These are phyloP conservation scores for Sebastiscus albofasciatus DNA, from an alignment of 2,797 vertebrate species.

Conservation along the genomic window DNA sequence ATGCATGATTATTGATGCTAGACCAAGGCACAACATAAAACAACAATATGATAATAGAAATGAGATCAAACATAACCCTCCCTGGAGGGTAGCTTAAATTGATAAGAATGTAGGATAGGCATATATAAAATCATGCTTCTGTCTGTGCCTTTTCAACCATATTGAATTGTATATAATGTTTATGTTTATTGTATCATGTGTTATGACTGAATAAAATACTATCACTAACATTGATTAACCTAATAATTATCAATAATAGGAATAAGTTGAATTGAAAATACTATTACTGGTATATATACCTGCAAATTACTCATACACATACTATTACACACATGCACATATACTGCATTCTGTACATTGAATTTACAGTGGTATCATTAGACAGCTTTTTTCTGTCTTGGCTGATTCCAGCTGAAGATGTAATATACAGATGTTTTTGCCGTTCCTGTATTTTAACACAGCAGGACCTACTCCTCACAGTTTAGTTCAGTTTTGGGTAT, in stretches of 20 bases:
- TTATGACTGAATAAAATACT: no score
- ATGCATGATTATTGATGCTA: not conserved
- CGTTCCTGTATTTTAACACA: not conserved
- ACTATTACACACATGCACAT: not conserved
- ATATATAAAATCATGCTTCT: no score
- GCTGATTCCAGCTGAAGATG: not conserved
- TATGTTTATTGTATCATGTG: no score
- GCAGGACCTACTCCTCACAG: not conserved
- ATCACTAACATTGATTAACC: not conserved
- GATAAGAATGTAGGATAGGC: no score
- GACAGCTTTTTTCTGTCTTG: not conserved
- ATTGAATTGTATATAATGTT: no score
- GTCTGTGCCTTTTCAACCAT: no score
- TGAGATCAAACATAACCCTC: not conserved
- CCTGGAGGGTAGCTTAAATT: no score
- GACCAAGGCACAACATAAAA: not conserved
- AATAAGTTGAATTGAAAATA: not conserved
- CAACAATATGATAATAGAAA: not conserved
- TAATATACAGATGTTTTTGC: not conserved
- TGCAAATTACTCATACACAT: not conserved
- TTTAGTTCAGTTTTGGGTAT: not conserved
- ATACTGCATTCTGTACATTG: not conserved
- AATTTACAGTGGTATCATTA: not conserved
- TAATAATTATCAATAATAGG: not conserved
- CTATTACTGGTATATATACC: not conserved